Evolutionary conservation across 2,113 vertebrate genomes (phyloP).

Genomic region (Pteropus alecto): DNA sequence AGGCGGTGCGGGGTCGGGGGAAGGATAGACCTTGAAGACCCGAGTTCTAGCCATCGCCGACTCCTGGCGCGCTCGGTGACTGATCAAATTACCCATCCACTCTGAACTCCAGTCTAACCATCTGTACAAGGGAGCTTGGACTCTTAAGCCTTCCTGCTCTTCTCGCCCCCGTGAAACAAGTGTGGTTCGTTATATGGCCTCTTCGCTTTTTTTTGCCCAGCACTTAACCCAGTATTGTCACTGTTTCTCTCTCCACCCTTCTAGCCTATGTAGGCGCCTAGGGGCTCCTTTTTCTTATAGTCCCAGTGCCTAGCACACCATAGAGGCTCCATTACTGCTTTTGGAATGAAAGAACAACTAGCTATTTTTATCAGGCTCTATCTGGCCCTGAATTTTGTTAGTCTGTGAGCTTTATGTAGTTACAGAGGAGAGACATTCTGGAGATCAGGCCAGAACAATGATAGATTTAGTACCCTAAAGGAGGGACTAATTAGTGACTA

Average conservation of each 20-base stretch:
- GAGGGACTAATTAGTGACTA: background rate
- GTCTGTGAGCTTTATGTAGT: background rate
- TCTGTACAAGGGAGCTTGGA: background rate
- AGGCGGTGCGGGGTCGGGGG: accelerated
- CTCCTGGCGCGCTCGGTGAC: background rate
- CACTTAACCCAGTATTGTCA: background rate
- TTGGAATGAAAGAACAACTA: background rate
- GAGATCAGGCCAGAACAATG: background rate
- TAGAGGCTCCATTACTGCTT: background rate
- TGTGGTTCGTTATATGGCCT: background rate
- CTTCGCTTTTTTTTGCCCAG: background rate
- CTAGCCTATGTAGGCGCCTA: background rate
- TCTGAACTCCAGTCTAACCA: background rate
- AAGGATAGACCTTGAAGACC: accelerated
- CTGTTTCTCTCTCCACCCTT: background rate
- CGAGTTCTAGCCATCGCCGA: accelerated
- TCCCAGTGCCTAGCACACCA: background rate
- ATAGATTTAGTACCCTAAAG: background rate
- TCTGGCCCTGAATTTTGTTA: background rate
- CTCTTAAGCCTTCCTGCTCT: background rate
- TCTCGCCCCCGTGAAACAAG: too few relatives aligned
- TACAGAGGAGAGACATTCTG: background rate
- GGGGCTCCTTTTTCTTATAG: background rate
- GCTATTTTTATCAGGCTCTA: background rate
- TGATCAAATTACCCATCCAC: background rate